Base-by-base conservation (phyloP, 2,888 invertebrate species). In the Drosophila longiperda region DNA sequence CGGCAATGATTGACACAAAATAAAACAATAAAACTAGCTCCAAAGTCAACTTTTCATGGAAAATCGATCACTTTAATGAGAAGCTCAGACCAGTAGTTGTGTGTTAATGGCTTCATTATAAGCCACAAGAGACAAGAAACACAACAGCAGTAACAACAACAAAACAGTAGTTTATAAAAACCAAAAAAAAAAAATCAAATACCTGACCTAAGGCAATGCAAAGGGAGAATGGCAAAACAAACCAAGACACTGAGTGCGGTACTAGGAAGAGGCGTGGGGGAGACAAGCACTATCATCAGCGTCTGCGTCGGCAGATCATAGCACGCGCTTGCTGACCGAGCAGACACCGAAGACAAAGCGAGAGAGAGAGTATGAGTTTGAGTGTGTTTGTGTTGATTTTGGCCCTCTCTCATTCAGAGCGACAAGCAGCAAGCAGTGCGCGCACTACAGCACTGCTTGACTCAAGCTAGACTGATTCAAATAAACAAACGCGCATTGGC, bases 171-270 rank as follows among this genome's bases (percentile, higher is more conserved):
- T 45, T 69, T 54, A 73, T 67, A 64, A 79, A 54, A 68, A 69
- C 68, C 71, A 68, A 74, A 52, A 69, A 50, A 61, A 73, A 72
- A 66, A 76, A 50, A 29, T 29, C 70, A 63, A 9, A 86, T 77
- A 88, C 79, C 89, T 89, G 89, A 87, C 87, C 87, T 89, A 89
- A 78, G 87, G 83, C 89, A 87, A 87, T 70, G 70, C 71, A 78
- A 74, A 81, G 73, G 68, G 72, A 75, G 70, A 20, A 45, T 38
- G 34, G 8, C 50, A 34, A 63, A 12, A 26, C 33, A 59, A 50
- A 42, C 63, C 45, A 49, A 60, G 62, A 54, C 20, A 17, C 29
- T 52, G 65, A 36, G 1, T 34, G 42, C 23, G 20, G 23, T 7
- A 32, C 15, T 3, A 1, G 57, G 54, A 15, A 15, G 48, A 52